Conservation (phyloP, 92 coral and sea anemone genomes). For the Porites lobata region DNA sequence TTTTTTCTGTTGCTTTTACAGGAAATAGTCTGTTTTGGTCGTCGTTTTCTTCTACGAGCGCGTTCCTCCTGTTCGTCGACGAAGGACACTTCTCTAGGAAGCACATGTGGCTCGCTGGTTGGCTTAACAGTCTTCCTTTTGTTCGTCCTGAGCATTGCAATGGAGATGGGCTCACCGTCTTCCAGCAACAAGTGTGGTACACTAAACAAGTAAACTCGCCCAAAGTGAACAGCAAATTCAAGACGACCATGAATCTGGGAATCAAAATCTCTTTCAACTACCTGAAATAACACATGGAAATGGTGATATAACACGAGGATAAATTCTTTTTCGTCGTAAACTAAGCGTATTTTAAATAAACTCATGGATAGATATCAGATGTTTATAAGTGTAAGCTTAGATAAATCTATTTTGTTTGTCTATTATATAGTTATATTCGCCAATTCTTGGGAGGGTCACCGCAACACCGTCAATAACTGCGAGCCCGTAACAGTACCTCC, state of each 20-base stretch:
- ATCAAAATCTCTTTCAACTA: slow-evolving; percentile 86
- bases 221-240: slow-evolving; percentile 94
- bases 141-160: slow-evolving; percentile 81
- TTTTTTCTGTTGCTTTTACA: slow-evolving; percentile 24
- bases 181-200: slow-evolving; percentile 88
- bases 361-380: no score
- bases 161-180: slow-evolving; percentile 89
- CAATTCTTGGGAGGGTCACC: no score
- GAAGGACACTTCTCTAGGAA: not conserved
- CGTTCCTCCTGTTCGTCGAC: slow-evolving; percentile 15
- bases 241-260: slow-evolving; percentile 74
- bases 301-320: no score
- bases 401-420: no score
- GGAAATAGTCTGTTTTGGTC: not conserved
- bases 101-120: not conserved
- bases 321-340: no score
- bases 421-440: no score
- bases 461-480: no score
- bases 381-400: no score
- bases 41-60: slow-evolving; percentile 15
- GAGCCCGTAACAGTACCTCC: no score
- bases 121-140: not conserved
- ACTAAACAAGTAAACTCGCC: slow-evolving; percentile 90
- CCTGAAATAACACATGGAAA: slow-evolving; percentile 8
- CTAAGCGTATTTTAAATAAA: no score